These are phyloP conservation scores for Capitulum mitella DNA, from an alignment of 2,888 invertebrate species.

Conservation along the genomic window DNA sequence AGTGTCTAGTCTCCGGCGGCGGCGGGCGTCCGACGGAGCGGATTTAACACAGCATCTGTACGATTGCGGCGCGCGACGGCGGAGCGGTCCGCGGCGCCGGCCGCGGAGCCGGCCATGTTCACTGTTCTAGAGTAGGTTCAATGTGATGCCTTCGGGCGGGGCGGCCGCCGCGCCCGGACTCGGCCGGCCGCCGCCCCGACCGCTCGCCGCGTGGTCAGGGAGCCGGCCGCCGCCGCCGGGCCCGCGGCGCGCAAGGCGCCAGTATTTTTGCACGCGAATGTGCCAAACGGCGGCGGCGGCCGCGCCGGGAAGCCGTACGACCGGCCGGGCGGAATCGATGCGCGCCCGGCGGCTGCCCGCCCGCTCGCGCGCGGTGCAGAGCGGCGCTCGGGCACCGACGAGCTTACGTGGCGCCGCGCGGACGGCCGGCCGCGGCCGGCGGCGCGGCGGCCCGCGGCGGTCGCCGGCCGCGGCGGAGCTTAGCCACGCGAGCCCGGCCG, in stretches of 20 bases:
- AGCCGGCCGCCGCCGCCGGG: background rate
- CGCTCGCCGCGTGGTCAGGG: too few relatives aligned
- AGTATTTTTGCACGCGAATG: slow-evolving; percentile 10
- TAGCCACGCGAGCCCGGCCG: background rate
- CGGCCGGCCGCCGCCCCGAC: background rate
- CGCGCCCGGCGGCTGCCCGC: background rate
- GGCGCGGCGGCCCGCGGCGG: background rate
- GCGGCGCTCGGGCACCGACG: background rate
- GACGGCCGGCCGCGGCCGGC: background rate
- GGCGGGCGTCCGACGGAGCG: background rate
- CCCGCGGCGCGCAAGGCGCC: background rate
- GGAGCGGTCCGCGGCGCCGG: background rate
- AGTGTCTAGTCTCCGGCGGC: background rate
- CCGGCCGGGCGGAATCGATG: background rate
- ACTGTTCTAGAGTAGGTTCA: background rate
- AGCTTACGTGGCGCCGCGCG: background rate
- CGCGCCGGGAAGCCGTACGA: background rate
- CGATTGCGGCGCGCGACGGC: background rate
- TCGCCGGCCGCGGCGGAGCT: background rate
- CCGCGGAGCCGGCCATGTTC: background rate
- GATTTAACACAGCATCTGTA: background rate
- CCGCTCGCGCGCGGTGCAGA: background rate
- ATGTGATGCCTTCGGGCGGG: background rate
- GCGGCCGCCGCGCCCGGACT: background rate
- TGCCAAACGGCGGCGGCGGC: background rate